phyloP scores from a whole-genome alignment of 37 sponge, comb jelly and placozoan species.

The Diacarnus erythraeanus region DNA sequence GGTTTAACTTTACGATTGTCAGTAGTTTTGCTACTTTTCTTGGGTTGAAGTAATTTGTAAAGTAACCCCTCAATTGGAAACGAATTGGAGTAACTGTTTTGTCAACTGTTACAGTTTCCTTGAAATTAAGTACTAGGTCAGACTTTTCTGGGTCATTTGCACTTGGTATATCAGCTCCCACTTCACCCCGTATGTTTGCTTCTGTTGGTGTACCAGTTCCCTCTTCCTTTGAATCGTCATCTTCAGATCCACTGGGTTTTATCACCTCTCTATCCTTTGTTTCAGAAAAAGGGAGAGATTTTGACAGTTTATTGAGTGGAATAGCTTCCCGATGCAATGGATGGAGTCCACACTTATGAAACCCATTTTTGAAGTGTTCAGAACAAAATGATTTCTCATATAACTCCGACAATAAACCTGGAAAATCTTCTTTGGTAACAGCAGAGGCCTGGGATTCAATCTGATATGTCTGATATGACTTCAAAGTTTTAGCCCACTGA shows the following conservation, averaged over 20 bases:
- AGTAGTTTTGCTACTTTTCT: neutral
- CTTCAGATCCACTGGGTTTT: no score
- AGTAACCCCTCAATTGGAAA: no score
- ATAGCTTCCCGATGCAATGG: slow-evolving; percentile 5
- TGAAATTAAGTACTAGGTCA: no score
- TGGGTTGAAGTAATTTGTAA: neutral
- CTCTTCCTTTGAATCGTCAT: no score
- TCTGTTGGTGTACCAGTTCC: no score
- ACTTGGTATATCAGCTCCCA: no score
- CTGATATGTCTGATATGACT: slow-evolving; percentile 25
- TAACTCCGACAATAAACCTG: neutral
- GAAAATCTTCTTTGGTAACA: slow-evolving; percentile 56
- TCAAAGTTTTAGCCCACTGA: slow-evolving; percentile 38
- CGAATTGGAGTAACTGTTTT: no score
- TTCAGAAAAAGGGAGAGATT: neutral
- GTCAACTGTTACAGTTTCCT: no score
- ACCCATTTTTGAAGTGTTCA: slow-evolving; percentile 12
- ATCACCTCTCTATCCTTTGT: no score
- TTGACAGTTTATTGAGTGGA: neutral
- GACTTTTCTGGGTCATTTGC: no score
- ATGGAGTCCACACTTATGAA: neutral
- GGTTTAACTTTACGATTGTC: neutral
- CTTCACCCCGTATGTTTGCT: neutral
- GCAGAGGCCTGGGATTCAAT: slow-evolving; percentile 11
- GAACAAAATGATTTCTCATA: slow-evolving; percentile 9